Percentiles rank a stretch among this genome's conserved stretches.
phyloP scores from a whole-genome alignment of 2,113 vertebrate species.

The Centropristis striata region DNA sequence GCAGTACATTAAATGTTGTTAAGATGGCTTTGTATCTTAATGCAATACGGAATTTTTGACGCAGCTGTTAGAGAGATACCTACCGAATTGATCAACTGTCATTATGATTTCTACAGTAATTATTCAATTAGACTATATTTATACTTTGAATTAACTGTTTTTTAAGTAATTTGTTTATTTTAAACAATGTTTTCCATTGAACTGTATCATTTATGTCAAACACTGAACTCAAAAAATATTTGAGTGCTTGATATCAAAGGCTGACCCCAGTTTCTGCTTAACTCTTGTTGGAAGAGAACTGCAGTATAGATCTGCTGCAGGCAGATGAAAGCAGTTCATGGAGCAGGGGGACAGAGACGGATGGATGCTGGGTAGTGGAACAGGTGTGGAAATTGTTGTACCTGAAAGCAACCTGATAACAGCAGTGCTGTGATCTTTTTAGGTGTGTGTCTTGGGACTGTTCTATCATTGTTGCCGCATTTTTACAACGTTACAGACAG shows the following conservation, averaged over 20 bases:
- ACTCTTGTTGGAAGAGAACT: background rate
- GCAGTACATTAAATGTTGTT: background rate
- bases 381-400: conserved; percentile 38
- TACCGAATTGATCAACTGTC: background rate
- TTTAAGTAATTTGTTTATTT: too few species aligned
- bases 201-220: background rate
- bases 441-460: conserved; percentile 9
- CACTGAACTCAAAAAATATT: background rate
- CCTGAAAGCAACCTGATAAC: conserved; percentile 35
- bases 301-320: conserved; percentile 27
- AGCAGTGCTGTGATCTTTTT: conserved; percentile 49
- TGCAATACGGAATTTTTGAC: too few species aligned
- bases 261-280: background rate
- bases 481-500: background rate
- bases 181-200: too few species aligned
- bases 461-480: background rate
- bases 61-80: background rate
- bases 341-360: conserved; percentile 12
- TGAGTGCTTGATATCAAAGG: background rate
- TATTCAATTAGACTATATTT: background rate
- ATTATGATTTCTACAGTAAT: background rate
- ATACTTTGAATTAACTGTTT: too few species aligned
- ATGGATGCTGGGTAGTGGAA: conserved; percentile 48
- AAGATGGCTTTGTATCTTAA: background rate
- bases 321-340: conserved; percentile 52